These are phyloP conservation scores for Sardina pilchardus DNA, from an alignment of 2,113 vertebrate species.

Conservation along the genomic window DNA sequence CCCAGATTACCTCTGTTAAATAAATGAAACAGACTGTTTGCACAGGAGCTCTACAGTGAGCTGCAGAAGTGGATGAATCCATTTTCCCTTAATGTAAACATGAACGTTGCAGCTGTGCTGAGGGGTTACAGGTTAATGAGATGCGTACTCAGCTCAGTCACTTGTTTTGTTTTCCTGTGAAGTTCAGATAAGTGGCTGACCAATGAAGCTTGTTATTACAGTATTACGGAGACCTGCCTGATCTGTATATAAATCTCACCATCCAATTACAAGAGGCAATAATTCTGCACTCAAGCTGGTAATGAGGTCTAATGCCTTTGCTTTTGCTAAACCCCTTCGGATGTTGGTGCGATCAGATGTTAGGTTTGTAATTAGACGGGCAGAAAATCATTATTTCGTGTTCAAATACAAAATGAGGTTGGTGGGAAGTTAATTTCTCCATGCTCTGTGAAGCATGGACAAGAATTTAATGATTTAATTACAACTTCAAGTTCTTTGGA, in stretches of 20 bases:
- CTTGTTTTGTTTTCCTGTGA: constrained; percentile 91
- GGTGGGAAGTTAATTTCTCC: constrained; percentile 95
- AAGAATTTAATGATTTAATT: constrained; percentile 99
- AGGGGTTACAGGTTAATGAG: constrained; percentile 91
- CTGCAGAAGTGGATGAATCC: constrained; percentile 78
- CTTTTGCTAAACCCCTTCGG: constrained; percentile 92
- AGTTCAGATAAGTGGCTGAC: constrained; percentile 75
- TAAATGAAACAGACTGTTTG: constrained; percentile 76
- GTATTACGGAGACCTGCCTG: constrained; percentile 59
- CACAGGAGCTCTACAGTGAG: constrained; percentile 72
- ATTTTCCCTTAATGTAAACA: constrained; percentile 80
- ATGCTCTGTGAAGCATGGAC: constrained; percentile 88
- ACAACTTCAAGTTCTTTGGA: constrained; percentile 97
- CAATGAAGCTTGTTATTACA: constrained; percentile 68
- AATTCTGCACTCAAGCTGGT: constrained; percentile 93
- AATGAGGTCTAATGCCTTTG: constrained; percentile 94
- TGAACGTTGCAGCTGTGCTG: constrained; percentile 75
- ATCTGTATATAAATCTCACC: constrained; percentile 82
- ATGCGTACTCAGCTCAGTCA: constrained; percentile 86
- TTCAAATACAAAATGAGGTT: constrained; percentile 97
- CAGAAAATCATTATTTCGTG: constrained; percentile 99
- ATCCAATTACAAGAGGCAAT: constrained; percentile 99
- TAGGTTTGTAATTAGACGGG: constrained; percentile 96
- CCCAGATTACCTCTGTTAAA: constrained; percentile 77
- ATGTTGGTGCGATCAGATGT: constrained; percentile 93